phyloP scores from a whole-genome alignment of 1,140 invertebrate genomes.

The Ridgeia piscesae region DNA sequence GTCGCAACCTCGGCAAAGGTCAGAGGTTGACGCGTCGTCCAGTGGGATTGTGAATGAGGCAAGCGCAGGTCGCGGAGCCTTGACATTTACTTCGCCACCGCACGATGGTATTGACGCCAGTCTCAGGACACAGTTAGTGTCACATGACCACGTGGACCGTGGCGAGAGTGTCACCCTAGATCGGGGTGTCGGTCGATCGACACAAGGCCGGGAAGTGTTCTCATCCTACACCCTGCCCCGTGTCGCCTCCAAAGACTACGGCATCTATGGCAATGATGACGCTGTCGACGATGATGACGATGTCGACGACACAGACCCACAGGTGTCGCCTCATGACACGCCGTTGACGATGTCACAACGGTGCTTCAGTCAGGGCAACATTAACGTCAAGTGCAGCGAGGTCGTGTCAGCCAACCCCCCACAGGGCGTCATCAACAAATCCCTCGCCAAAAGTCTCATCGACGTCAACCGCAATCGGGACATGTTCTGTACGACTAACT shows the following conservation, averaged over 20 bases:
- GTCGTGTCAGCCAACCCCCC: background rate
- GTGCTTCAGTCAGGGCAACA: constrained; percentile 16
- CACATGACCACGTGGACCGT: background rate
- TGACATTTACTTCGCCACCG: background rate
- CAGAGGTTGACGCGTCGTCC: background rate
- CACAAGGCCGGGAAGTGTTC: background rate
- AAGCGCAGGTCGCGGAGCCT: background rate
- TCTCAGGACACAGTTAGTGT: background rate
- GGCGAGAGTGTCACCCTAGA: background rate
- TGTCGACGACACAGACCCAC: background rate
- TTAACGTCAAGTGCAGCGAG: background rate
- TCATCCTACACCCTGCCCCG: background rate
- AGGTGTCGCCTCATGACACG: background rate
- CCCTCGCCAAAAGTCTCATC: background rate
- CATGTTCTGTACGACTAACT: background rate
- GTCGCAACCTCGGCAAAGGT: background rate
- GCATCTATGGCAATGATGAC: constrained; percentile 17
- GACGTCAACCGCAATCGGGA: background rate
- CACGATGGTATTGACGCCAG: background rate
- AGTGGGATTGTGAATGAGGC: background rate
- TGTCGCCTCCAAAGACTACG: constrained; percentile 6
- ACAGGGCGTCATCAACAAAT: background rate
- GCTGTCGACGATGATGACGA: too few species aligned
- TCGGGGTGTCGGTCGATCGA: background rate
- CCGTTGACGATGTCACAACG: constrained; percentile 5